A percentile compares a stretch with the other conserved stretches of the same genome.
Evolutionary conservation across 2,888 invertebrate genomes (phyloP).

Genomic region (Ochropacha duplaris): DNA sequence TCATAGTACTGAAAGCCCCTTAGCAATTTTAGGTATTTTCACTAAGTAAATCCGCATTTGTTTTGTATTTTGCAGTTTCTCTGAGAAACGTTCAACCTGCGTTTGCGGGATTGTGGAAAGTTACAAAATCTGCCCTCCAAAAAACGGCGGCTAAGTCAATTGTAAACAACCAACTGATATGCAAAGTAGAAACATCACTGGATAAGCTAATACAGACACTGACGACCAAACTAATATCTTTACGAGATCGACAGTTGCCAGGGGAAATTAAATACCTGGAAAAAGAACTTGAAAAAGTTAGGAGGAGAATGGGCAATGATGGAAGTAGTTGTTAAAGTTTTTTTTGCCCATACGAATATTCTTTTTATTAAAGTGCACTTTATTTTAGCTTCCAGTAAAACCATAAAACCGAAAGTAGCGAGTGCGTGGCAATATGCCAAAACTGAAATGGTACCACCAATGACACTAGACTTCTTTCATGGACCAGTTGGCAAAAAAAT

Average conservation of each 20-base stretch:
- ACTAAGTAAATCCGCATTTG: constrained; percentile 40
- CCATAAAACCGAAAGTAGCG: constrained; percentile 35
- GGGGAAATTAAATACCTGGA: constrained; percentile 58
- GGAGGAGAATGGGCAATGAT: constrained; percentile 32
- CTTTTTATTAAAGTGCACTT: constrained; percentile 13
- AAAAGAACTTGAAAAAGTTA: constrained; percentile 52
- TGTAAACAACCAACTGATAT: constrained; percentile 48
- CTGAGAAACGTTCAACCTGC: constrained; percentile 53
- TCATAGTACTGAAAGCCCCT: background rate
- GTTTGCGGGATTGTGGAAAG: constrained; percentile 52
- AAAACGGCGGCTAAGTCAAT: constrained; percentile 48
- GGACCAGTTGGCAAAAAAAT: constrained; percentile 51
- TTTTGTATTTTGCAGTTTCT: constrained; percentile 70
- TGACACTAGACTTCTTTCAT: constrained; percentile 46
- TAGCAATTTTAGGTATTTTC: too few relatives aligned
- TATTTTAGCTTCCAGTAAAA: constrained; percentile 53
- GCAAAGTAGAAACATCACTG: constrained; percentile 45
- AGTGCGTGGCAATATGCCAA: constrained; percentile 66
- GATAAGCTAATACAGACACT: constrained; percentile 30
- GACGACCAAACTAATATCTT: constrained; percentile 34
- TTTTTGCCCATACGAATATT: background rate
- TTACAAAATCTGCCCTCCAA: constrained; percentile 42
- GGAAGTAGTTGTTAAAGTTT: background rate
- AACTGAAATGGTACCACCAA: constrained; percentile 67
- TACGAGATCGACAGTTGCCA: constrained; percentile 50